Percentiles rank a stretch among this genome's conserved stretches.
These are phyloP conservation scores for Euzophera pinguis DNA, from an alignment of 2,888 invertebrate genomes.

Conservation along the genomic window DNA sequence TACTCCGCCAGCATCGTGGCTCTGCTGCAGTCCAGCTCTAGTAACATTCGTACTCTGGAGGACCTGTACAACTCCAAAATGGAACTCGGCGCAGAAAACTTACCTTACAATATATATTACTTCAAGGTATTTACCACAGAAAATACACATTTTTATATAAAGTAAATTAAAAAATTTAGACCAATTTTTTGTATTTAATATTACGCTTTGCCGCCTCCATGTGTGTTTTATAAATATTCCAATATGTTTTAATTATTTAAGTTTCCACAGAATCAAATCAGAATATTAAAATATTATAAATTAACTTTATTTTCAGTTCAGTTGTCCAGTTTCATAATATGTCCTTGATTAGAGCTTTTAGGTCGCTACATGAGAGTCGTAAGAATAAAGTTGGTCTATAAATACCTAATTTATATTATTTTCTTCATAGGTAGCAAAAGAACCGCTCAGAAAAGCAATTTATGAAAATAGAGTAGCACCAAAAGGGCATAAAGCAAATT, in stretches of 20 bases:
- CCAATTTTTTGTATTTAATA: no score
- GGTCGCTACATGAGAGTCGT: no score
- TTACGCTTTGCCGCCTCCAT: no score
- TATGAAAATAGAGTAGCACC: conserved; percentile 52
- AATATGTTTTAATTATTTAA: no score
- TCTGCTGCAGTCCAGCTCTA: conserved; percentile 83
- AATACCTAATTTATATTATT: background rate
- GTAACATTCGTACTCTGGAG: conserved; percentile 79
- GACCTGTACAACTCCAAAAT: conserved; percentile 83
- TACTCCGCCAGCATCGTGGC: conserved; percentile 87
- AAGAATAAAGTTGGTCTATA: background rate
- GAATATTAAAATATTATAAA: background rate
- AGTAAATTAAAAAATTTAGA: no score
- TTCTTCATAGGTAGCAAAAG: conserved; percentile 58
- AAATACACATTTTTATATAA: no score
- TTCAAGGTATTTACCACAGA: conserved; percentile 67
- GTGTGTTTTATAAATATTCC: no score
- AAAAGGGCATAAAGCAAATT: conserved; percentile 75
- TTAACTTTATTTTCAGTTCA: no score
- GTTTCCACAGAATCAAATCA: no score
- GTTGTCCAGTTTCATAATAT: no score
- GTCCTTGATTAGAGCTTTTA: no score
- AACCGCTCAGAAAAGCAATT: conserved; percentile 71
- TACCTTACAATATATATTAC: conserved; percentile 81
- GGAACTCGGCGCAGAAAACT: conserved; percentile 82